phyloP scores from a whole-genome alignment of 2,113 vertebrate genomes.

The Myotis yumanensis region DNA sequence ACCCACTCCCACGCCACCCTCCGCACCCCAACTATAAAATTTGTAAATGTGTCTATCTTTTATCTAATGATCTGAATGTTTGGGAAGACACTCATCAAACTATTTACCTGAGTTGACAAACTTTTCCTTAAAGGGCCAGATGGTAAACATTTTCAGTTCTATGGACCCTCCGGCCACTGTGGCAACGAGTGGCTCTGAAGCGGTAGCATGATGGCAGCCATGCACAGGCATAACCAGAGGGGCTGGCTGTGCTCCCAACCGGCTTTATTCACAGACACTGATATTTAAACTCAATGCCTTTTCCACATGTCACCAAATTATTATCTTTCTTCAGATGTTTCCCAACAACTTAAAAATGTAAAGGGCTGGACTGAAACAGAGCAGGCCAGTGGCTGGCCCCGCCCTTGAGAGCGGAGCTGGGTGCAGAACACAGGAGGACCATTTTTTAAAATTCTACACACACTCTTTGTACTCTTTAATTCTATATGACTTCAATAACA shows the following conservation, averaged over 20 bases:
- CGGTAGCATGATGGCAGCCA: accelerated
- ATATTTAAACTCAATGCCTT: neutral
- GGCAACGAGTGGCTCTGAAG: no score
- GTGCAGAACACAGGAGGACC: neutral
- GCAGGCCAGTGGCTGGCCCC: neutral
- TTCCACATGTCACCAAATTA: neutral
- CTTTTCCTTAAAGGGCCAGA: neutral
- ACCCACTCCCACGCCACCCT: accelerated
- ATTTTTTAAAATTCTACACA: neutral
- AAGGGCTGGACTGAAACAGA: neutral
- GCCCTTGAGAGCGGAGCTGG: neutral
- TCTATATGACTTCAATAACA: neutral
- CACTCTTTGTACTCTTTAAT: neutral
- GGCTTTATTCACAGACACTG: neutral
- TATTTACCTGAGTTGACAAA: neutral
- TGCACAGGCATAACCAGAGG: no score
- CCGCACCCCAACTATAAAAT: neutral
- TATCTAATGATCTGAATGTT: neutral
- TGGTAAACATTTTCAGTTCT: neutral
- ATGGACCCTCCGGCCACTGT: accelerated
- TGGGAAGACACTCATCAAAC: neutral
- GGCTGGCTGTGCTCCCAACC: neutral
- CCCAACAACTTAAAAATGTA: neutral
- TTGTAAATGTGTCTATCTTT: neutral
- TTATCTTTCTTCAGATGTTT: neutral